Percentiles rank a stretch among this genome's conserved stretches.
Conservation (phyloP, 1,140 invertebrate genomes). For the Monochamus saltuarius region DNA sequence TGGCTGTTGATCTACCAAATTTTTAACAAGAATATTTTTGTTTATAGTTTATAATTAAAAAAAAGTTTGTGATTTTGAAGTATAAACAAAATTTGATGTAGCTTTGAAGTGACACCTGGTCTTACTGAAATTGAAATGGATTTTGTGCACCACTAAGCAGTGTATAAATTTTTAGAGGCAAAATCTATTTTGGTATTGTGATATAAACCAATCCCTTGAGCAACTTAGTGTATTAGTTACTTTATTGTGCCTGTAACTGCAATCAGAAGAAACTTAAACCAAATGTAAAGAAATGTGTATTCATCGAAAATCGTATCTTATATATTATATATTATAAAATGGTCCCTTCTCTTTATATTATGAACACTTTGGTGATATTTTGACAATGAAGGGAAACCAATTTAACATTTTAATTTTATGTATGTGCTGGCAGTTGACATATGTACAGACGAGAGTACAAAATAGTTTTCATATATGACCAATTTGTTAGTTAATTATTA, state of each 20-base stretch:
- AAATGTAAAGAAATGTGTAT: slow-evolving; percentile 32
- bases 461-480: slow-evolving; percentile 40
- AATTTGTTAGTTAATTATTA: slow-evolving; percentile 28
- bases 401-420: slow-evolving; percentile 22
- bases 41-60: no score
- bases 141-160: slow-evolving; percentile 32
- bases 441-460: slow-evolving; percentile 39
- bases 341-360: slow-evolving; percentile 15
- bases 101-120: slow-evolving; percentile 3
- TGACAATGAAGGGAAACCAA: slow-evolving; percentile 22
- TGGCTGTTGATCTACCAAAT: no score
- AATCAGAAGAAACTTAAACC: slow-evolving; percentile 37
- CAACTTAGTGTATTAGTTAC: slow-evolving; percentile 40
- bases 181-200: slow-evolving; percentile 46
- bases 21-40: no score
- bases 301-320: slow-evolving; percentile 32
- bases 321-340: slow-evolving; percentile 17
- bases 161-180: slow-evolving; percentile 24
- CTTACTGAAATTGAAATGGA: slow-evolving; percentile 29
- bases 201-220: slow-evolving; percentile 36
- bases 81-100: not conserved
- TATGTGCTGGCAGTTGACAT: slow-evolving; percentile 21
- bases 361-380: slow-evolving; percentile 26
- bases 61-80: no score
- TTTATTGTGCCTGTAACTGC: slow-evolving; percentile 47